Conservation (phyloP, 2,888 invertebrate species). For the Parascotia fuliginaria region DNA sequence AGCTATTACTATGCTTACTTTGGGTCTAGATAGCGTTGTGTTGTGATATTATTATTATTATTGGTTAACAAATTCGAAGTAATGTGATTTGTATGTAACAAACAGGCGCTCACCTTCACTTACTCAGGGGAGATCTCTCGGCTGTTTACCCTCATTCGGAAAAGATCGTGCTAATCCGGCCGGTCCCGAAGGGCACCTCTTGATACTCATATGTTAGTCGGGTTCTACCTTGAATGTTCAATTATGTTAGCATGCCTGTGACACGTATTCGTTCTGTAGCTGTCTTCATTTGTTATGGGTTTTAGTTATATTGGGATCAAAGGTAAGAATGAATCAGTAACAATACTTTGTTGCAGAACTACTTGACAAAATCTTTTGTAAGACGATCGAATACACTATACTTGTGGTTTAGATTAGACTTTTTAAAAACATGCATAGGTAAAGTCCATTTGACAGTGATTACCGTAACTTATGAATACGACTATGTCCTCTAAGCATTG, state of each 20-base stretch:
- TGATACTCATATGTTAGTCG: slow-evolving; percentile 46
- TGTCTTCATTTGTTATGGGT: not conserved
- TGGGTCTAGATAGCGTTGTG: no score
- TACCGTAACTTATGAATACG: no score
- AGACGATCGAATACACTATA: no score
- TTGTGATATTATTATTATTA: no score
- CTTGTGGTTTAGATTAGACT: no score
- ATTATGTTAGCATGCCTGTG: slow-evolving; percentile 40
- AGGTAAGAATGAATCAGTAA: no score
- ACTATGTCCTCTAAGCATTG: no score
- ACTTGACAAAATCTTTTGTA: no score
- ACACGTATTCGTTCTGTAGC: slow-evolving; percentile 22
- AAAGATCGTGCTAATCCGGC: slow-evolving; percentile 76
- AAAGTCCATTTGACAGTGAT: no score
- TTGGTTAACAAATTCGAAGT: slow-evolving; percentile 43
- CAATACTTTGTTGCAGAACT: no score
- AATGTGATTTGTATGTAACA: slow-evolving; percentile 63
- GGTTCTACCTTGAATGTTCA: slow-evolving; percentile 41
- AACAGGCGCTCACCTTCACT: slow-evolving; percentile 64
- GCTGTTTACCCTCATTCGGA: slow-evolving; percentile 78
- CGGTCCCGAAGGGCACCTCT: slow-evolving; percentile 59
- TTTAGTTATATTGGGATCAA: not conserved
- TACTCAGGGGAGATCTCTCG: slow-evolving; percentile 60
- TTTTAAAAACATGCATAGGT: no score
- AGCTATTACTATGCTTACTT: no score